These are phyloP conservation scores for Todiramphus chloris DNA, from an alignment of 2,113 vertebrate genomes.

Conservation along the genomic window DNA sequence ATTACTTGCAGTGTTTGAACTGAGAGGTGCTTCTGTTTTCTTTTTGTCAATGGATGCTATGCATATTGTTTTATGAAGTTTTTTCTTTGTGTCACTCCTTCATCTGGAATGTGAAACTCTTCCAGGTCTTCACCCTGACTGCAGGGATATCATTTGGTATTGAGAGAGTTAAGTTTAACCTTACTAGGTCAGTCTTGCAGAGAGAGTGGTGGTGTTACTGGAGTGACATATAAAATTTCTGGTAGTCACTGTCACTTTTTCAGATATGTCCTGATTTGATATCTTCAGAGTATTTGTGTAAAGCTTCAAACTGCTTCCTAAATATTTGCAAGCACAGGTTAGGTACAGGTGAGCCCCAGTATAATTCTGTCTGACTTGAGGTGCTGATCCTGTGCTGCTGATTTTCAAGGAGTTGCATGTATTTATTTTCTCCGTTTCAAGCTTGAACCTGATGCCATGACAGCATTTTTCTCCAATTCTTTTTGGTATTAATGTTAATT, in stretches of 20 bases:
- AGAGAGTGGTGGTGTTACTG: neutral
- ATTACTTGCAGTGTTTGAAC: constrained; percentile 45
- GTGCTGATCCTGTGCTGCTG: neutral
- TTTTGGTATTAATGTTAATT: neutral
- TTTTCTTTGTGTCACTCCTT: neutral
- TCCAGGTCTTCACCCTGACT: neutral
- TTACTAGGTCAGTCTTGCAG: neutral
- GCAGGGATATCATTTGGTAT: neutral
- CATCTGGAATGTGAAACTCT: neutral
- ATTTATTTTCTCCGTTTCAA: neutral
- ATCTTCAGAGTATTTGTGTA: neutral
- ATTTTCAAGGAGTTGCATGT: neutral
- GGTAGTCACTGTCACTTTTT: neutral
- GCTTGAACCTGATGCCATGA: neutral
- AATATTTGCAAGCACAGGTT: neutral
- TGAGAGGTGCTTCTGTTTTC: constrained; percentile 1
- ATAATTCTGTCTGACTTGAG: neutral
- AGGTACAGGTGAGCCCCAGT: neutral
- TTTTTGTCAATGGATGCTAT: neutral
- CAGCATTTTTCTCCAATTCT: neutral
- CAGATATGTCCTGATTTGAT: neutral
- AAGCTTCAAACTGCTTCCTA: neutral
- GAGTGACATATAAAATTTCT: neutral
- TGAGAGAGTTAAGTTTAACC: neutral
- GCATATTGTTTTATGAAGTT: neutral